Percentiles rank a stretch among this genome's conserved stretches.
Conservation (phyloP, 1,140 invertebrate species). For the Acromyrmex charruanus region DNA sequence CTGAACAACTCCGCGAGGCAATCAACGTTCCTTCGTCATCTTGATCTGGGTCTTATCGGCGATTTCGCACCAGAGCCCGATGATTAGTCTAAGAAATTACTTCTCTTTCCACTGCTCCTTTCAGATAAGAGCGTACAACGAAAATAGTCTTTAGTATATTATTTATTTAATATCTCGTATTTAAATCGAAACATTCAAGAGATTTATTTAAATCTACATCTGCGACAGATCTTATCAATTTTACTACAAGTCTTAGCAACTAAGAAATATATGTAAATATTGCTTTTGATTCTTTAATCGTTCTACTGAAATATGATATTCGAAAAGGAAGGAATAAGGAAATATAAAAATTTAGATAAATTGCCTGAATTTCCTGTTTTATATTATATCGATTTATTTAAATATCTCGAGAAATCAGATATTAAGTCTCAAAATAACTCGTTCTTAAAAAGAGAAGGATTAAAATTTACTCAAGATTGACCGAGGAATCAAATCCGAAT, state of each 20-base stretch:
- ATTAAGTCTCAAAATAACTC: neutral
- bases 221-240: neutral
- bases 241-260: neutral
- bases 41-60: slow-evolving; percentile 39
- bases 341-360: too few species aligned
- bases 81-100: slow-evolving; percentile 42
- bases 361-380: neutral
- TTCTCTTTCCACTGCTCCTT: slow-evolving; percentile 8
- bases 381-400: neutral
- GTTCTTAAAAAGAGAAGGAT: neutral
- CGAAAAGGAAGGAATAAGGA: neutral
- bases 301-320: neutral
- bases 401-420: neutral
- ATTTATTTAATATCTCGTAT: neutral
- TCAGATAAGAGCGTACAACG: neutral
- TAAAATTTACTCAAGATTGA: slow-evolving; percentile 19
- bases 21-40: slow-evolving; percentile 63
- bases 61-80: slow-evolving; percentile 14
- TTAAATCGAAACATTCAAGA: neutral
- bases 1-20: slow-evolving; percentile 54
- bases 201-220: neutral
- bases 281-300: slow-evolving; percentile 24
- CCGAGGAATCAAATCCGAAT: neutral
- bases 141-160: neutral
- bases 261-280: slow-evolving; percentile 12